Conservation (phyloP, 53 echinoderm and acorn worm species). For the Glandiceps talaboti region DNA sequence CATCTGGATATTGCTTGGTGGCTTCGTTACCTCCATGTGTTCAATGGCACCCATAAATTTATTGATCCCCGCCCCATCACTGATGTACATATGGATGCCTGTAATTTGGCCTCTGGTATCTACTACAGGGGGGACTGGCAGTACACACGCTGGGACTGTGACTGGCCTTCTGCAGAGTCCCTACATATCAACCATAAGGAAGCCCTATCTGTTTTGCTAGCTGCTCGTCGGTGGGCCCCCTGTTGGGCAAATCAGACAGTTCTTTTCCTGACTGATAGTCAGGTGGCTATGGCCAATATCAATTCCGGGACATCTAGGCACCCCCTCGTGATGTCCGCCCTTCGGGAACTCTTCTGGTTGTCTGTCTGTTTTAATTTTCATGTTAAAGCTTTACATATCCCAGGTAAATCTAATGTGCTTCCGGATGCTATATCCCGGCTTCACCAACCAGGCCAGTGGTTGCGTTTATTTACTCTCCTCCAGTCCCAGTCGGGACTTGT, state of each 20-base stretch:
- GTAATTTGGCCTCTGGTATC: conserved; percentile 3
- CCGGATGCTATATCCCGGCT: conserved; percentile 1
- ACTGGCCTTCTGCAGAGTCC: conserved; percentile 1
- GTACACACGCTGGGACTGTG: conserved; percentile 1
- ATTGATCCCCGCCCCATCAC: neutral
- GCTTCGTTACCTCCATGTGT: neutral
- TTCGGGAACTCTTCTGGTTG: conserved; percentile 9
- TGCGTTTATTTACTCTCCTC: neutral
- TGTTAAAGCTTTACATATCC: conserved; percentile 6
- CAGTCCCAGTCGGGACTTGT: neutral
- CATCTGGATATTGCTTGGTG: conserved; percentile 3
- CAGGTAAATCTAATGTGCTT: neutral
- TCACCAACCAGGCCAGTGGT: neutral
- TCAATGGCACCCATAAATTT: neutral
- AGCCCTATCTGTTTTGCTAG: conserved; percentile 4
- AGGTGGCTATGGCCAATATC: neutral
- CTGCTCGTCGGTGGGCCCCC: conserved; percentile 7
- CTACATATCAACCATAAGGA: conserved; percentile 14
- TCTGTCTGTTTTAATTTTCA: conserved; percentile 1
- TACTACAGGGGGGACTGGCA: conserved; percentile 10
- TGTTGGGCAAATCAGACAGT: neutral
- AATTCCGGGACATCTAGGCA: conserved; percentile 4
- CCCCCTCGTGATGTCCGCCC: neutral
- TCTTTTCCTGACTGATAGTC: conserved; percentile 5
- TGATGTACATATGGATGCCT: neutral